Percentiles rank a stretch among this genome's conserved stretches.
Evolutionary conservation across 2,113 vertebrate genomes (phyloP).

Genomic region (Takifugu flavidus): DNA sequence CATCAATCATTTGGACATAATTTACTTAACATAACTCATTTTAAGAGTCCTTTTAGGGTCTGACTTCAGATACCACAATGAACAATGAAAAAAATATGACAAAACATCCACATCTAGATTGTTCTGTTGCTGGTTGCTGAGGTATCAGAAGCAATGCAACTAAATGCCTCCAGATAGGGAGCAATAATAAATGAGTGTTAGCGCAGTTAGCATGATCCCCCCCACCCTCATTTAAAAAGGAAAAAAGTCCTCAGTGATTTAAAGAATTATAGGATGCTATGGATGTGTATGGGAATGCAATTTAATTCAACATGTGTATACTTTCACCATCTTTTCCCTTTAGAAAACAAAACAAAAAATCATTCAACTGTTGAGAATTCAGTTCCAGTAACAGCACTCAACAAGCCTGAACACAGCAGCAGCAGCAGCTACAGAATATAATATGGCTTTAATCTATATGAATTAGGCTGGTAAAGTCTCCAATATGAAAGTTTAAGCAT

Average conservation of each 20-base stretch:
- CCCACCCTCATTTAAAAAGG: background rate
- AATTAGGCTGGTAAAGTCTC: slow-evolving; percentile 17
- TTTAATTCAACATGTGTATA: background rate
- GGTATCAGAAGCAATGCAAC: too few species aligned
- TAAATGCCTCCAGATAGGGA: too few species aligned
- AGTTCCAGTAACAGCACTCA: background rate
- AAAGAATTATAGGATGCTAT: background rate
- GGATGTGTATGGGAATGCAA: background rate
- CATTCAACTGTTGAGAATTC: too few species aligned
- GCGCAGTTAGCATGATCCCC: background rate
- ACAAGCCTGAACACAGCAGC: slow-evolving; percentile 44
- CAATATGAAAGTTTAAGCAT: slow-evolving; percentile 29
- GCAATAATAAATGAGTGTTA: too few species aligned
- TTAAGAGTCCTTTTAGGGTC: too few species aligned
- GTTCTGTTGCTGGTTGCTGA: too few species aligned
- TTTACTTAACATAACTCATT: too few species aligned
- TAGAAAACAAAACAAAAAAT: background rate
- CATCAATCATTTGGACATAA: too few species aligned
- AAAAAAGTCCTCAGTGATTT: background rate
- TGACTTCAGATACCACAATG: background rate
- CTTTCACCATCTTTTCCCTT: background rate
- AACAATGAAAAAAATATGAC: slow-evolving; percentile 5
- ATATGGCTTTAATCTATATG: slow-evolving; percentile 2
- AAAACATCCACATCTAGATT: slow-evolving; percentile 1
- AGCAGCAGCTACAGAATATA: slow-evolving; percentile 5